Percentiles rank a stretch among this genome's conserved stretches.
phyloP scores from a whole-genome alignment of 2,113 vertebrate genomes.

The Sigmodon hispidus region DNA sequence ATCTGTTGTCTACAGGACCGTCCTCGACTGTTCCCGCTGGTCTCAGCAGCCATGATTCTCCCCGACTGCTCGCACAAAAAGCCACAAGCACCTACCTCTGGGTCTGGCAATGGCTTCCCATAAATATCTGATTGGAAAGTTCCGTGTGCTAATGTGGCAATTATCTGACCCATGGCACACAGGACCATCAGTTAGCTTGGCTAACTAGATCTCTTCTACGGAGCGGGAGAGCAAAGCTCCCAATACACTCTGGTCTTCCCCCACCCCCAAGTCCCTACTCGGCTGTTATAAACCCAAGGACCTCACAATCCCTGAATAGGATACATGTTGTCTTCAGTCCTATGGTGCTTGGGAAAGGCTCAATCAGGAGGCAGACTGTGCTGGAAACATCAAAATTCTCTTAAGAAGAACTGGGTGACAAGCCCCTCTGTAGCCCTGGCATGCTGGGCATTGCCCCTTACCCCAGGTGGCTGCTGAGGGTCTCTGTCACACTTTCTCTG shows the following conservation, averaged over 20 bases:
- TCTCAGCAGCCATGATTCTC: not conserved
- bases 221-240: not conserved
- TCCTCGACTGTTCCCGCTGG: not conserved
- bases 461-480: not conserved
- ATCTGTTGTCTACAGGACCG: not conserved
- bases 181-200: not conserved
- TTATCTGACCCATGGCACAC: not conserved
- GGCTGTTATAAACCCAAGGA: not conserved
- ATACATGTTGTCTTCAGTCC: not conserved
- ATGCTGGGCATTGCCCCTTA: not conserved
- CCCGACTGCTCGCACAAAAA: not conserved
- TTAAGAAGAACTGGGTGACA: not conserved
- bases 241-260: not conserved
- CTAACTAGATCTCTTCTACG: not conserved
- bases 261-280: not conserved
- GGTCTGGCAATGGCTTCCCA: not conserved
- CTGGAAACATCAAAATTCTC: not conserved
- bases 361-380: not conserved
- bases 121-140: not conserved
- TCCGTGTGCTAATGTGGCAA: not conserved
- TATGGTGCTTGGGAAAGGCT: not conserved
- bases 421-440: not conserved
- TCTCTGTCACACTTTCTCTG: not conserved
- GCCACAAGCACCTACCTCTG: not conserved
- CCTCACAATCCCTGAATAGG: not conserved